Evolutionary conservation across 2,797 vertebrate genomes (phyloP).

Genomic region (Sebastes itinus): DNA sequence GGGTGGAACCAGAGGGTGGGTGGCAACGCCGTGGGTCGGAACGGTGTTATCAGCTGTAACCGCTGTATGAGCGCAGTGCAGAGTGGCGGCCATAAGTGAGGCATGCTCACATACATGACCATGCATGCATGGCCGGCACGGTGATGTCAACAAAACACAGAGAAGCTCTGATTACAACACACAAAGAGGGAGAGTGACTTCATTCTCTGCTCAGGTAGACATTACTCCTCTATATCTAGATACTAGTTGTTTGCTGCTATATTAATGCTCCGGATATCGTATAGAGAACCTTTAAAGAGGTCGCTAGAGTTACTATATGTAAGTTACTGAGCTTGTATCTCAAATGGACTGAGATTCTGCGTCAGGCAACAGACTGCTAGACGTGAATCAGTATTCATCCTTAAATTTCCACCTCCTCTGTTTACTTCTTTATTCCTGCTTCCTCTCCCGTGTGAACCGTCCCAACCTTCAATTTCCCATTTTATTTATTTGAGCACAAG

Average conservation of each 20-base stretch:
- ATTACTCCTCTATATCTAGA: background rate
- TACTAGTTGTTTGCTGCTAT: background rate
- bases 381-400: background rate
- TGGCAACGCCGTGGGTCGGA: accelerated
- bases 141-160: too few species aligned
- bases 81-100: accelerated
- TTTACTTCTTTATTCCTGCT: background rate
- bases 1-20: too few species aligned
- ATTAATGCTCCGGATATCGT: background rate
- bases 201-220: background rate
- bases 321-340: background rate
- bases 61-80: background rate
- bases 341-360: background rate
- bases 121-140: too few species aligned
- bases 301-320: background rate
- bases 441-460: background rate
- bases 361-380: background rate
- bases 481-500: background rate
- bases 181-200: too few species aligned
- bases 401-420: background rate
- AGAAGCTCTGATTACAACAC: too few species aligned
- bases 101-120: too few species aligned
- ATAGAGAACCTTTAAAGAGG: background rate
- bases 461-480: background rate
- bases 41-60: too few species aligned